These are phyloP conservation scores for Ecliptopera silaceata DNA, from an alignment of 2,888 invertebrate species.

Conservation along the genomic window DNA sequence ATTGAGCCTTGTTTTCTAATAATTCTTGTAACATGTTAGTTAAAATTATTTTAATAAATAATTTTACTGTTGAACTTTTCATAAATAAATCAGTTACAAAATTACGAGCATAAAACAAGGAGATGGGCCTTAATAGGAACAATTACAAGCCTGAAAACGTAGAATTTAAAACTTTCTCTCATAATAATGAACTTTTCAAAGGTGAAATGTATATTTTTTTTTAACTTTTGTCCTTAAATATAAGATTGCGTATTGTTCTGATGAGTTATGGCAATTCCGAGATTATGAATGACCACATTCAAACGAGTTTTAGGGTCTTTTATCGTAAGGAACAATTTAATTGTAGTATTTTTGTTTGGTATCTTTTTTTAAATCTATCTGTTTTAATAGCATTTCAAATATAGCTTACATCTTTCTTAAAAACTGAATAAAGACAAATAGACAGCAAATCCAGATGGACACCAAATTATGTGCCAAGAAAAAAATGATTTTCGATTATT, in stretches of 20 bases:
- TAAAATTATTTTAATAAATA: neutral
- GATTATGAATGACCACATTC: conserved; percentile 25
- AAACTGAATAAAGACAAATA: too few relatives aligned
- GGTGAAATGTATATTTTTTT: conserved; percentile 31
- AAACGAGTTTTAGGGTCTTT: conserved; percentile 22
- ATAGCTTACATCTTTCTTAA: too few relatives aligned
- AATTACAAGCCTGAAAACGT: conserved; percentile 26
- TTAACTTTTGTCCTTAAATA: conserved; percentile 33
- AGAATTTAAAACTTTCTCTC: conserved; percentile 26
- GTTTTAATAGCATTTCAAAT: too few relatives aligned
- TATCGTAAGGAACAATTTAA: too few relatives aligned
- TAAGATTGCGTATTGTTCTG: conserved; percentile 34
- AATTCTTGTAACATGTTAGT: too few relatives aligned
- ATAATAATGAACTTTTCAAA: conserved; percentile 35
- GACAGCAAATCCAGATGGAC: too few relatives aligned
- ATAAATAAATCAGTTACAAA: conserved; percentile 1
- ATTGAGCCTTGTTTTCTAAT: too few relatives aligned
- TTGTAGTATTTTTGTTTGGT: too few relatives aligned
- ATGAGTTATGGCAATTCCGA: conserved; percentile 28
- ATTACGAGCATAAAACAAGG: conserved; percentile 16
- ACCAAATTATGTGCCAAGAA: too few relatives aligned
- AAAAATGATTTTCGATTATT: too few relatives aligned
- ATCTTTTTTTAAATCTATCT: too few relatives aligned
- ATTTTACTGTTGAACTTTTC: neutral
- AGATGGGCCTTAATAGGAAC: conserved; percentile 21